Evolutionary conservation across 2,888 invertebrate genomes (phyloP).

Genomic region (Xestia sexstrigata): DNA sequence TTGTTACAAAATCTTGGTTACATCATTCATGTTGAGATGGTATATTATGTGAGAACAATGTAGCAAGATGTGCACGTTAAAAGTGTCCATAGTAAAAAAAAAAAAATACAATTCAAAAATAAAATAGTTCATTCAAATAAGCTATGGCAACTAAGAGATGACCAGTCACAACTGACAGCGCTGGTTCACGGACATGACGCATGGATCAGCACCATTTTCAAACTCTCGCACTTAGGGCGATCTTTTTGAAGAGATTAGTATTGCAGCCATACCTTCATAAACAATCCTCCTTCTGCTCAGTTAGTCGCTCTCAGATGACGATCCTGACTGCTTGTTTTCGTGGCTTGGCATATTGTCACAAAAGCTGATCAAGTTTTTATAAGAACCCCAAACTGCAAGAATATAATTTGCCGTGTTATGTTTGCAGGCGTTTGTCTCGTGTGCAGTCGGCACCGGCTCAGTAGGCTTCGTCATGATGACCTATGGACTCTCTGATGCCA

Average conservation of each 20-base stretch:
- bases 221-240: not conserved
- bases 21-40: too few relatives aligned
- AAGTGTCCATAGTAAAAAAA: too few relatives aligned
- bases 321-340: not conserved
- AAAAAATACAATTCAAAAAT: too few relatives aligned
- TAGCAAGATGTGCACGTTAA: too few relatives aligned
- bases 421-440: conserved; percentile 90
- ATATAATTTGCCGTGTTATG: conserved; percentile 26
- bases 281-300: not conserved
- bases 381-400: not conserved
- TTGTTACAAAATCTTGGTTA: too few relatives aligned
- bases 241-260: not conserved
- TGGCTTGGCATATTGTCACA: not conserved
- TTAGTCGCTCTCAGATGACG: not conserved
- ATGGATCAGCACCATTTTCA: too few relatives aligned
- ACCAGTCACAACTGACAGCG: too few relatives aligned
- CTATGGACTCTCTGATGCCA: conserved; percentile 91
- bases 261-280: not conserved
- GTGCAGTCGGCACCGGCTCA: conserved; percentile 91
- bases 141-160: too few relatives aligned
- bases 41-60: too few relatives aligned
- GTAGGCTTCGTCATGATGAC: conserved; percentile 93
- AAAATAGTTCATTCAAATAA: too few relatives aligned
- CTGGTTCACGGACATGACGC: too few relatives aligned
- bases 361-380: not conserved